A percentile compares a stretch with the other conserved stretches of the same genome.
phyloP scores from a whole-genome alignment of 2,113 vertebrate species.

The Myiozetetes cayanensis region DNA sequence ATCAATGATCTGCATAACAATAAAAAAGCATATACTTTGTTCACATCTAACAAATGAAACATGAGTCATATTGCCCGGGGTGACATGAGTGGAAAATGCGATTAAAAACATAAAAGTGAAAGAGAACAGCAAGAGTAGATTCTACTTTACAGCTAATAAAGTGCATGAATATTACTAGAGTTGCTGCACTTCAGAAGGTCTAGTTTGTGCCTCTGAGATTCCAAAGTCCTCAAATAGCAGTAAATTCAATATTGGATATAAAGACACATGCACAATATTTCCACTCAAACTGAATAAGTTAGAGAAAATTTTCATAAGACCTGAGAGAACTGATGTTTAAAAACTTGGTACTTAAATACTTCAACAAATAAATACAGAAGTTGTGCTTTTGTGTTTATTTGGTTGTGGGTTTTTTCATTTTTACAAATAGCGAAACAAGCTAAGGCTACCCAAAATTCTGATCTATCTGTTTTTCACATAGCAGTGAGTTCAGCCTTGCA shows the following conservation, averaged over 20 bases:
- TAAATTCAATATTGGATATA: not conserved
- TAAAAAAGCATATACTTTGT: conserved; percentile 49
- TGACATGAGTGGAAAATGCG: conserved; percentile 8
- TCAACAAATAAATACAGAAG: not conserved
- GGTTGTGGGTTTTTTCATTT: not conserved
- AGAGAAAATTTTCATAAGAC: conserved; percentile 15
- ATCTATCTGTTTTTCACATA: not conserved
- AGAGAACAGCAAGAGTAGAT: conserved; percentile 16
- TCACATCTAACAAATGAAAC: conserved; percentile 44
- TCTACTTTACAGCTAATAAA: conserved; percentile 34
- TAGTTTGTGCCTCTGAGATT: conserved; percentile 34
- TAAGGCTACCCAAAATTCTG: not conserved
- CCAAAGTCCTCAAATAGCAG: conserved; percentile 35
- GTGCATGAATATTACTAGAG: conserved; percentile 20
- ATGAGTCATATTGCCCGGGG: conserved; percentile 19
- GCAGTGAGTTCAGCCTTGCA: not conserved
- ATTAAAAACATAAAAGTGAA: conserved; percentile 58
- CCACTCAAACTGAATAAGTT: not conserved
- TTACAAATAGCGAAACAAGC: not conserved
- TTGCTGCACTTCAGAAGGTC: conserved; percentile 31
- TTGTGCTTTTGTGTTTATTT: not conserved
- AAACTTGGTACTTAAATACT: not conserved
- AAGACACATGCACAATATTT: not conserved
- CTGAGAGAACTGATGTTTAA: not conserved
- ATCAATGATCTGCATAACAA: conserved; percentile 31